Base-by-base conservation (phyloP, 2,888 invertebrate species). In the Phortica magna region DNA sequence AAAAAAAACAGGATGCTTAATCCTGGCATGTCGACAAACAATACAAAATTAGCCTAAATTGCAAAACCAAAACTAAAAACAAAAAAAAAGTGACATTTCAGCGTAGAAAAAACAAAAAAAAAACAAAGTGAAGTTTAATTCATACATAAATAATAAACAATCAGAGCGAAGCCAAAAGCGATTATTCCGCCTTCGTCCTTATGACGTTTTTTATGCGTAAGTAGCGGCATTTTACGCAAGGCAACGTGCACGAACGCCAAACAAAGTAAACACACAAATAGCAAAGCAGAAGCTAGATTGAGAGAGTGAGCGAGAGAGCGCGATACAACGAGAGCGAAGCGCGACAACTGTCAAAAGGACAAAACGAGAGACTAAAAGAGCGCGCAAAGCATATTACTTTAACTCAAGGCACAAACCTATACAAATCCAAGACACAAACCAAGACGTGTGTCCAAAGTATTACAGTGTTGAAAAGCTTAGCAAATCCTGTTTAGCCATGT, bases 401-500 rank as follows among this genome's bases (percentile, higher is more conserved):
- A n/a, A 73, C 42, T 55, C 55, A 72, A 67, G 41, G 59, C 71
- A 7, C 64, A 17, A 68, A 79, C 48, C 22, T 48, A 7, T 39
- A 39, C 31, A 65, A 7, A 59, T 2, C 3, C 17, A 59, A 17
- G 59, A 59, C 17, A 59, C 59, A 59, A 0, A 17, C 9, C 19
- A 39, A 0, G 39, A 31, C 12, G 64, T 31, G 31, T 31, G 31
- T 31, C 31, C 64, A 64, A 7, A 64, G 10, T 39, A 31, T 39
- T 31, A 14, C 39, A 0, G 39, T 1, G 64, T 14, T 39, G 31
- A 22, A 64, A 64, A 64, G 31, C 31, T n/a, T 10, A 61, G 19
- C 5, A 14, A n/a, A 53, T 10, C n/a, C 14, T 48, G 14, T 2
- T 48, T 22, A n/a, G 22, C 79, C 84, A 93, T 94, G 93, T 93